Evolutionary conservation across 2,113 vertebrate species (phyloP).

Genomic region (Puntigrus tetrazona): DNA sequence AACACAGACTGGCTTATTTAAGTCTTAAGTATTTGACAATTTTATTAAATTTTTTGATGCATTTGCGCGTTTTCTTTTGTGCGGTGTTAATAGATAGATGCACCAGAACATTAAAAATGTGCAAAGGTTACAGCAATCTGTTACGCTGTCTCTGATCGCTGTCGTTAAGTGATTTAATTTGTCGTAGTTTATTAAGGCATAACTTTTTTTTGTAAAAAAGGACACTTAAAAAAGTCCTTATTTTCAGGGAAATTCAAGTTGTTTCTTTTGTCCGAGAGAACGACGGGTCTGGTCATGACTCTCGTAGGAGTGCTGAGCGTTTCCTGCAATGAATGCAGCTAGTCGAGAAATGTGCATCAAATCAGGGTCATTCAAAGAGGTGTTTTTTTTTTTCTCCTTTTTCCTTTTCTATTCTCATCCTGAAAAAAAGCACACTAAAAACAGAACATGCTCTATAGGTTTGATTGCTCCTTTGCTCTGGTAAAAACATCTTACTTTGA

Average conservation of each 20-base stretch:
- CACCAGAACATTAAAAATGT: background rate
- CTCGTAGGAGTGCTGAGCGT: background rate
- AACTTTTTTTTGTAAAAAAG: background rate
- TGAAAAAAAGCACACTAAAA: slow-evolving; percentile 38
- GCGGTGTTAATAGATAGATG: background rate
- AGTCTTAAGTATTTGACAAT: background rate
- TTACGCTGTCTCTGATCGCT: background rate
- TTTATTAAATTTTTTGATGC: background rate
- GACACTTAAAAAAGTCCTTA: background rate
- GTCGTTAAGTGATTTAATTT: background rate
- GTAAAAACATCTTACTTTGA: slow-evolving; percentile 30
- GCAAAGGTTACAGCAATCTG: background rate
- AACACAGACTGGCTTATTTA: slow-evolving; percentile 26
- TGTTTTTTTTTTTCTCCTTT: background rate
- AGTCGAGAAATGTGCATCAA: slow-evolving; percentile 5
- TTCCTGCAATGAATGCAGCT: slow-evolving; percentile 10
- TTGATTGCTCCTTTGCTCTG: slow-evolving; percentile 25
- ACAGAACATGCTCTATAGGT: slow-evolving; percentile 21
- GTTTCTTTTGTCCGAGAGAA: background rate
- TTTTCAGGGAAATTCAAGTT: background rate
- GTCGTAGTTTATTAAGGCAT: background rate
- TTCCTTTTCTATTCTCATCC: slow-evolving; percentile 40
- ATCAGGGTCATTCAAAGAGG: slow-evolving; percentile 42
- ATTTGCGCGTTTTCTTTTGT: background rate
- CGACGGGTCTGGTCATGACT: background rate